Conservation (phyloP, 2,113 vertebrate species). For the Pungitius pungitius region DNA sequence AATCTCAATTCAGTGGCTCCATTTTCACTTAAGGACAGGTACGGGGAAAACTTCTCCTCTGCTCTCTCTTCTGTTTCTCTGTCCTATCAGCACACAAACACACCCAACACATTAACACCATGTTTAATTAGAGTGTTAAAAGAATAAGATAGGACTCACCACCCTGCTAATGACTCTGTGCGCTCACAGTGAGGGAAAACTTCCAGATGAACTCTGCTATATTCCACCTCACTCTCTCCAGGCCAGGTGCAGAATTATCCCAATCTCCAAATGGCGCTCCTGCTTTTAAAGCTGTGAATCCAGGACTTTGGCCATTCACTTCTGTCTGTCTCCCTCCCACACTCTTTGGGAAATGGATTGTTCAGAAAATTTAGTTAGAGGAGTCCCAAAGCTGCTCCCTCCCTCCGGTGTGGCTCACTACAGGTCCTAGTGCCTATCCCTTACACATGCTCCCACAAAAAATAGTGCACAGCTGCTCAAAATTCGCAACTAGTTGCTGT, state of each 20-base stretch:
- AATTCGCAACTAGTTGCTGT: constrained; percentile 34
- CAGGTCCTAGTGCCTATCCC: constrained; percentile 83
- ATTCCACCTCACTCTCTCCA: constrained; percentile 68
- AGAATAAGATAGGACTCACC: constrained; percentile 66
- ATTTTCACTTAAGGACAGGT: constrained; percentile 71
- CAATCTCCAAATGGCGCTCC: constrained; percentile 67
- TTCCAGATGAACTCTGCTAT: constrained; percentile 61
- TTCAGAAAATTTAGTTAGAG: constrained; percentile 79
- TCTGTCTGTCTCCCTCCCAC: constrained; percentile 70
- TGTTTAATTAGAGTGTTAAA: constrained; percentile 33
- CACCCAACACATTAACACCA: constrained; percentile 9
- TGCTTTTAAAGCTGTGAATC: constrained; percentile 69
- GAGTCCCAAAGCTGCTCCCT: constrained; percentile 75
- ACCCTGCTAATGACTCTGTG: constrained; percentile 48
- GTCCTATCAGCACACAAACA: not conserved
- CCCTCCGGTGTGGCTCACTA: constrained; percentile 63
- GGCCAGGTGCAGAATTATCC: constrained; percentile 61
- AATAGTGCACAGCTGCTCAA: constrained; percentile 33
- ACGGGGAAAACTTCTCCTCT: constrained; percentile 13
- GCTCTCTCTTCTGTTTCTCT: not conserved
- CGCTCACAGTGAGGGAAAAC: constrained; percentile 54
- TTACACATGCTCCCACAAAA: constrained; percentile 17
- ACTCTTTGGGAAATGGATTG: constrained; percentile 80
- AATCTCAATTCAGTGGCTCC: constrained; percentile 52
- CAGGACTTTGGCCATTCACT: constrained; percentile 72